A percentile compares a stretch with the other conserved stretches of the same genome.
These are phyloP conservation scores for Aix galericulata DNA, from an alignment of 2,113 vertebrate genomes.

Conservation along the genomic window DNA sequence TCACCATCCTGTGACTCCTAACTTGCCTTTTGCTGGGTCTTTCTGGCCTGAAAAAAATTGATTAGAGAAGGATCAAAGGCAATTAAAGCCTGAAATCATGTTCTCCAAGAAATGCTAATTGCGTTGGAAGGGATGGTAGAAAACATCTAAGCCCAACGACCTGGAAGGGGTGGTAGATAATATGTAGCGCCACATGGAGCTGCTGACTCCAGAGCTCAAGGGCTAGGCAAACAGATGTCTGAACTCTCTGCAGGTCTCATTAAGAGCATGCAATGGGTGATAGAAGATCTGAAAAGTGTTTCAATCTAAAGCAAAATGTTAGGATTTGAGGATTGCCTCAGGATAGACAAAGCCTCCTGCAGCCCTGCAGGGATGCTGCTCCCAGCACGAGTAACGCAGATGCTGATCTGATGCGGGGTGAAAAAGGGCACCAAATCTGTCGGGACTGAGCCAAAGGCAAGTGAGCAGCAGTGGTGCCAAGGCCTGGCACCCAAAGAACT, in stretches of 20 bases:
- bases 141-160: not conserved
- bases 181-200: slow-evolving; percentile 23
- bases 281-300: slow-evolving; percentile 35
- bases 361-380: not conserved
- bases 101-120: slow-evolving; percentile 47
- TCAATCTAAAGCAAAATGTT: slow-evolving; percentile 43
- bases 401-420: not conserved
- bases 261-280: slow-evolving; percentile 27
- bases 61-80: slow-evolving; percentile 48
- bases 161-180: slow-evolving; percentile 29
- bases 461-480: not conserved
- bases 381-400: not conserved
- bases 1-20: not conserved
- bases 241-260: slow-evolving; percentile 66
- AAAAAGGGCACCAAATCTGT: not conserved
- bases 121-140: slow-evolving; percentile 16
- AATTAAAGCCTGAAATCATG: slow-evolving; percentile 40
- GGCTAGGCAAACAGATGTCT: slow-evolving; percentile 36
- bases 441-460: not conserved
- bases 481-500: not conserved
- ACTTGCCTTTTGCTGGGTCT: not conserved
- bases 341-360: slow-evolving; percentile 9
- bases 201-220: slow-evolving; percentile 21
- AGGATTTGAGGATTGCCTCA: slow-evolving; percentile 15
- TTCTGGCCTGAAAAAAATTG: slow-evolving; percentile 35